Base-by-base conservation (phyloP, 2,888 invertebrate genomes). In the Apotomis turbidana region DNA sequence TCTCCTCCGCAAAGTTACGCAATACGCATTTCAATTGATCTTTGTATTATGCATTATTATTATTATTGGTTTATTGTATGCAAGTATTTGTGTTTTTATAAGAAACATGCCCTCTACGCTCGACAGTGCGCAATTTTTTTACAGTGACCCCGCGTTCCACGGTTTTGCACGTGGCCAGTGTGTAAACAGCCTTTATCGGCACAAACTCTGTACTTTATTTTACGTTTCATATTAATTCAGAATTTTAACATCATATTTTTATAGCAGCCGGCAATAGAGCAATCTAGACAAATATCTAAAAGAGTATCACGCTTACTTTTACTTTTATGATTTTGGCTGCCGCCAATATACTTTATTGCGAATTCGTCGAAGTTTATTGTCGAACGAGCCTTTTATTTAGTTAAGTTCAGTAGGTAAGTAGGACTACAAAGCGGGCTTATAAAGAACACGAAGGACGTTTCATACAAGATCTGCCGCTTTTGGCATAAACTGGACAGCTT, bases 401-500 rank as follows among this genome's bases (percentile, higher is more conserved):
- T 55, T 57, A 57, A 10, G n/a, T 61, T 27, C 49, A 27, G n/a
- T n/a, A 4, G 10, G n/a, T 60, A 44, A 61, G 27, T 62, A 13
- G 57, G 3, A 44, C 27, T 38, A 57, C 36, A 62, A 62, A 71
- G 57, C 36, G 8, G 15, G 27, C 46, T 49, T 62, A 46, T 60
- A 38, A 55, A 54, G n/a, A 60, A 49, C 9, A 8, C 8, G 13
- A 66, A 60, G 46, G 61, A 57, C 52, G 44, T 62, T 57, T 64
- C 12, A 41, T 63, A 41, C 44, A 44, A 15, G 38, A 66, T 62
- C 55, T 57, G 3, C 71, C 62, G 41, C 27, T 68, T 71, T 62
- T n/a, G 52, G 62, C 68, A 71, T 58, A 62, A 68, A 58, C 62
- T 67, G 46, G 62, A 63, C 62, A 68, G 58, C 68, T 62, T 57